phyloP scores from a whole-genome alignment of 2,113 vertebrate genomes.

The Zapornia atra region DNA sequence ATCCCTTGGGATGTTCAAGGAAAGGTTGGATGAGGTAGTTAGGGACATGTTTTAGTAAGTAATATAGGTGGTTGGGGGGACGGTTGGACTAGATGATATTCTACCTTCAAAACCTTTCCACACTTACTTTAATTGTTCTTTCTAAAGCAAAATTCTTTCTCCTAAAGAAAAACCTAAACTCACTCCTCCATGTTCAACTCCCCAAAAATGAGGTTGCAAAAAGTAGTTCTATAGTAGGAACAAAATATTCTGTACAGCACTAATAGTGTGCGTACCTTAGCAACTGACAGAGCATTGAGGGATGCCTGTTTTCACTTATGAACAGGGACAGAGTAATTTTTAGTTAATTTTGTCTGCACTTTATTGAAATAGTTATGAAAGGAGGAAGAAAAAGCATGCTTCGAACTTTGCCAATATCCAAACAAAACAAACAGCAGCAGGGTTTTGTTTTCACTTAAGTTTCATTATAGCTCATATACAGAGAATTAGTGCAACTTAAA shows the following conservation, averaged over 20 bases:
- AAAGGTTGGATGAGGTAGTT: too few species aligned
- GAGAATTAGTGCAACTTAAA: constrained; percentile 51
- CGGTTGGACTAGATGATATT: too few species aligned
- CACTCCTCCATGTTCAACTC: neutral
- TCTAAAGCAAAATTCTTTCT: neutral
- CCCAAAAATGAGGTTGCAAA: neutral
- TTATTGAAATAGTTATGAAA: constrained; percentile 42
- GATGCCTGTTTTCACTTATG: constrained; percentile 45
- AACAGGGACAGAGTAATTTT: neutral
- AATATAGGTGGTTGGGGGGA: too few species aligned
- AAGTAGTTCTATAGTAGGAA: neutral
- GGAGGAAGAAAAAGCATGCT: constrained; percentile 1
- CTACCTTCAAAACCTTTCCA: neutral
- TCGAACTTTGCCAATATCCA: constrained; percentile 37
- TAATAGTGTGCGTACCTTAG: constrained; percentile 6
- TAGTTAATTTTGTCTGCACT: constrained; percentile 41
- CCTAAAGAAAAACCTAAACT: neutral
- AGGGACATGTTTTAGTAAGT: too few species aligned
- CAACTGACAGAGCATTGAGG: neutral
- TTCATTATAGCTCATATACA: constrained; percentile 53
- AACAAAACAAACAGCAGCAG: constrained; percentile 68
- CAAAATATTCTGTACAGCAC: neutral
- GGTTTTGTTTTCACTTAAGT: constrained; percentile 63
- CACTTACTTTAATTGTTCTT: neutral
- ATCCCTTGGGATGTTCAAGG: too few species aligned